Percentiles rank a stretch among this genome's conserved stretches.
phyloP scores from a whole-genome alignment of 2,797 vertebrate genomes.

The Scyliorhinus canicula region DNA sequence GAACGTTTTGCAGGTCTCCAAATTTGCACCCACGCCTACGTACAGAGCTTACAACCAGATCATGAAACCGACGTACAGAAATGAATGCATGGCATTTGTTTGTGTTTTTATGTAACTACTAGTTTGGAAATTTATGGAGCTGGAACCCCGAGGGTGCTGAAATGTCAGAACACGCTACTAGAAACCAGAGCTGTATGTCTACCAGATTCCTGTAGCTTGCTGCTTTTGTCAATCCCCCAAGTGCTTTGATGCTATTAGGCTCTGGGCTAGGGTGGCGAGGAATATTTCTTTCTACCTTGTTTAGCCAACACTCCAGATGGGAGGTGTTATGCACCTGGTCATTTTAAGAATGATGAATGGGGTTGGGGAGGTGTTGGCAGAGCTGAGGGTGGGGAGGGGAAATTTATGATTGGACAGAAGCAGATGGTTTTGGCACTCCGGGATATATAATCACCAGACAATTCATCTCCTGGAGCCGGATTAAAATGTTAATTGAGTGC shows the following conservation, averaged over 20 bases:
- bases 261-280: background rate
- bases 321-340: background rate
- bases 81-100: background rate
- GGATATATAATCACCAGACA: too few species aligned
- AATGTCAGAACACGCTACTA: background rate
- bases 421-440: too few species aligned
- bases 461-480: background rate
- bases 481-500: background rate
- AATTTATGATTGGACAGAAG: background rate
- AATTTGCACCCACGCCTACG: background rate
- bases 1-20: background rate
- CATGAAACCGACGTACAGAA: background rate
- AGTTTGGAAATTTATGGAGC: slow-evolving; percentile 4
- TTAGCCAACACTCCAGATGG: background rate
- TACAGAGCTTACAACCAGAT: background rate
- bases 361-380: background rate
- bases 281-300: background rate
- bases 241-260: background rate
- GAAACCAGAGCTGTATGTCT: background rate
- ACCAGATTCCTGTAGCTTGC: background rate
- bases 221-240: background rate
- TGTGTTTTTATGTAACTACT: background rate
- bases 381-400: background rate
- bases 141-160: background rate
- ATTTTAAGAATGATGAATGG: background rate